These are phyloP conservation scores for Alectoris magna DNA, from an alignment of 2,797 vertebrate genomes.

Conservation along the genomic window DNA sequence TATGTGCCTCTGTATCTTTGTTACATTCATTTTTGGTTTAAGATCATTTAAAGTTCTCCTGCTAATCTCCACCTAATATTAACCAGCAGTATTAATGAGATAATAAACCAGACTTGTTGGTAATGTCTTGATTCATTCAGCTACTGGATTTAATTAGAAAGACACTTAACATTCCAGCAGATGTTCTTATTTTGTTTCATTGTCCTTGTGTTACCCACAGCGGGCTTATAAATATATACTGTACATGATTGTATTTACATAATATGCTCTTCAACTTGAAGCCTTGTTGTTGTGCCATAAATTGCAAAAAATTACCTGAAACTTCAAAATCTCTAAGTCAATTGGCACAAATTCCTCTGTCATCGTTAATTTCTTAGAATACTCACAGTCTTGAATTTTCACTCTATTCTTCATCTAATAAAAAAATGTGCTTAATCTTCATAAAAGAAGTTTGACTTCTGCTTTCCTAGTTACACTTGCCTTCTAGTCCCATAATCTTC, in stretches of 20 bases:
- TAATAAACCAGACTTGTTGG: constrained; percentile 70
- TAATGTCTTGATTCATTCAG: constrained; percentile 77
- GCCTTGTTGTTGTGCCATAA: background rate
- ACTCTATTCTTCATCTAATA: background rate
- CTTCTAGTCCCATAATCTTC: background rate
- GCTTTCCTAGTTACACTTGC: background rate
- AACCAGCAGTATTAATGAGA: constrained; percentile 76
- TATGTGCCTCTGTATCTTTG: background rate
- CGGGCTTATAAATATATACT: constrained; percentile 48
- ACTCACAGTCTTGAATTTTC: background rate
- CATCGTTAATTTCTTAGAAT: background rate
- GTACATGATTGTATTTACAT: constrained; percentile 13
- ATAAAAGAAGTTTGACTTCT: background rate
- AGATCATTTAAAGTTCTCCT: constrained; percentile 51
- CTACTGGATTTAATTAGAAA: constrained; percentile 78
- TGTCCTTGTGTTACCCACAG: constrained; percentile 62
- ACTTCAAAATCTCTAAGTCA: background rate
- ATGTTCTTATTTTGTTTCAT: constrained; percentile 76
- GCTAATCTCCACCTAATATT: constrained; percentile 64
- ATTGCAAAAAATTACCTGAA: background rate
- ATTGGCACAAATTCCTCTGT: background rate
- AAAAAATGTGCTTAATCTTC: background rate
- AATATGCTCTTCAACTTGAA: background rate
- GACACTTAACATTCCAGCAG: constrained; percentile 73
- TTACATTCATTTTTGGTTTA: constrained; percentile 44